Evolutionary conservation across 2,888 invertebrate species (phyloP).

Genomic region (Drosophila fungiperda): DNA sequence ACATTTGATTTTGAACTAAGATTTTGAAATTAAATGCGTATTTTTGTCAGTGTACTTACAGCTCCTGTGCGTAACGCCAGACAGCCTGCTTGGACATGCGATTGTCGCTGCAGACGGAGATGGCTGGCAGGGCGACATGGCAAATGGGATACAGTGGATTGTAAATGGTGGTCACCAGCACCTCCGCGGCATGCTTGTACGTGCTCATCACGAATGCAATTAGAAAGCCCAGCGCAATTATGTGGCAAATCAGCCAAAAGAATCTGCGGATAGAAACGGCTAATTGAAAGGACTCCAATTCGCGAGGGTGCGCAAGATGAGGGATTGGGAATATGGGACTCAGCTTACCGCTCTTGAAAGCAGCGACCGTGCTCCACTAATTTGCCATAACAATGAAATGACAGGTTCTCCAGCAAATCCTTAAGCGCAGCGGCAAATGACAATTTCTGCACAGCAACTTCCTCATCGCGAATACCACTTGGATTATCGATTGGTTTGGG

Average conservation of each 20-base stretch:
- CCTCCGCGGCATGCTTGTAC: slow-evolving; percentile 56
- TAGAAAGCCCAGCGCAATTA: slow-evolving; percentile 72
- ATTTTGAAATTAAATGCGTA: background rate
- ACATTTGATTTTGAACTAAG: background rate
- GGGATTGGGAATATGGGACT: background rate
- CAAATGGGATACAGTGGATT: slow-evolving; percentile 86
- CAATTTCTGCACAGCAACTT: slow-evolving; percentile 60
- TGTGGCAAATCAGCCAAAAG: slow-evolving; percentile 82
- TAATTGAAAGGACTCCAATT: slow-evolving; percentile 61
- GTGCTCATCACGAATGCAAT: slow-evolving; percentile 75
- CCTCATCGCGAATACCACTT: slow-evolving; percentile 33
- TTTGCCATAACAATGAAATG: slow-evolving; percentile 84
- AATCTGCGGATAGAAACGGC: slow-evolving; percentile 62
- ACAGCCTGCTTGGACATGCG: slow-evolving; percentile 85
- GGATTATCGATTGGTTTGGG: slow-evolving; percentile 37
- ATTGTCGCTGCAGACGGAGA: slow-evolving; percentile 88
- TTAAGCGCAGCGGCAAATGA: slow-evolving; percentile 72
- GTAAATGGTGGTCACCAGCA: slow-evolving; percentile 71
- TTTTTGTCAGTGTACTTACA: slow-evolving; percentile 74
- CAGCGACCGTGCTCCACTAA: slow-evolving; percentile 79
- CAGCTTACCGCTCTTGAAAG: slow-evolving; percentile 78
- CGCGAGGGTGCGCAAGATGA: background rate
- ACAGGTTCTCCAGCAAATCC: slow-evolving; percentile 82
- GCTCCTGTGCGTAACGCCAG: slow-evolving; percentile 78
- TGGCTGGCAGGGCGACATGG: slow-evolving; percentile 87